Evolutionary conservation across 2,888 invertebrate genomes (phyloP).

Genomic region (Synanthedon formicaeformis): DNA sequence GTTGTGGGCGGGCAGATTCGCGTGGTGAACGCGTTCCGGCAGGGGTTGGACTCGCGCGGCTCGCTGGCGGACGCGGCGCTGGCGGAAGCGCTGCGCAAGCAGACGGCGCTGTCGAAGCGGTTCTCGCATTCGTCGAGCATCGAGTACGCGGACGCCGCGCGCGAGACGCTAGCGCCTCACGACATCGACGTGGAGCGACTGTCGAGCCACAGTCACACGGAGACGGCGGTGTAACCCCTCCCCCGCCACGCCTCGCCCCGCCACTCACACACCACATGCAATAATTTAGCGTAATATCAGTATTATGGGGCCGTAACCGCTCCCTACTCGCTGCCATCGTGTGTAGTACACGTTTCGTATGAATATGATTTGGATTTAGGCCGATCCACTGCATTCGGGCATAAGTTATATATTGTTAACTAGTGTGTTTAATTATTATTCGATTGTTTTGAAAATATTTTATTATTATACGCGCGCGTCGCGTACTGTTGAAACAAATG

Average conservation of each 20-base stretch:
- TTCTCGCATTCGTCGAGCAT: conserved; percentile 90
- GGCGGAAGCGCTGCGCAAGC: conserved; percentile 93
- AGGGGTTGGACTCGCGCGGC: conserved; percentile 97
- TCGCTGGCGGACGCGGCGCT: conserved; percentile 93
- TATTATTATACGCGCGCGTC: conserved; percentile 67
- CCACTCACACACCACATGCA: conserved; percentile 21
- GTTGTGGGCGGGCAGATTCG: conserved; percentile 86
- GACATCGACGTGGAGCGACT: conserved; percentile 94
- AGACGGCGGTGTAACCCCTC: conserved; percentile 85
- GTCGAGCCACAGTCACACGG: conserved; percentile 93
- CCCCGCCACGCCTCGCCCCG: conserved; percentile 9
- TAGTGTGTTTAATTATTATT: conserved; percentile 72
- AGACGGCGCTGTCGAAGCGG: conserved; percentile 91
- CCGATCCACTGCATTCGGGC: conserved; percentile 42
- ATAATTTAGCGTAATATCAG: conserved; percentile 26
- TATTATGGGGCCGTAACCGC: conserved; percentile 16
- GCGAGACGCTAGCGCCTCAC: conserved; percentile 88
- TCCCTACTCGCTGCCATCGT: conserved; percentile 43
- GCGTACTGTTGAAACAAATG: conserved; percentile 68
- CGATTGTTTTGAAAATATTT: conserved; percentile 70
- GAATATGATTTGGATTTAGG: conserved; percentile 36
- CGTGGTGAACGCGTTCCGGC: conserved; percentile 99
- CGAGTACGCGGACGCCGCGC: conserved; percentile 91
- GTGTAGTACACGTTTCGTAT: conserved; percentile 46
- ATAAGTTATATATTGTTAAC: conserved; percentile 63